Conservation (phyloP, 2,113 vertebrate genomes). For the Phainopepla nitens region DNA sequence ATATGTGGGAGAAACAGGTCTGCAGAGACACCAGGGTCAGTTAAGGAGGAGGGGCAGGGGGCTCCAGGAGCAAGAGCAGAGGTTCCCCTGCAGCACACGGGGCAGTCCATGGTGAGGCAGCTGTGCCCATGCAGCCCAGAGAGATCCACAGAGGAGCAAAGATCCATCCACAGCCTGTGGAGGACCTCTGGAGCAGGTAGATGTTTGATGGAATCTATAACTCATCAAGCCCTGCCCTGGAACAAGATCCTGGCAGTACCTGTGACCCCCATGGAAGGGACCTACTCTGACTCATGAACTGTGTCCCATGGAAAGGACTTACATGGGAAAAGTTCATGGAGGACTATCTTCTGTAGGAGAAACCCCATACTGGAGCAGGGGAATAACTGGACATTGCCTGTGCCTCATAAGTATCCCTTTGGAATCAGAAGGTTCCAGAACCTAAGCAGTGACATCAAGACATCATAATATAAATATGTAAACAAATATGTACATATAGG, state of each 20-base stretch:
- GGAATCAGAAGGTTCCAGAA: not conserved
- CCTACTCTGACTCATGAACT: not conserved
- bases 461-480: not conserved
- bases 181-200: not conserved
- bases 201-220: not conserved
- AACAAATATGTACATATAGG: not conserved
- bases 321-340: not conserved
- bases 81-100: accelerated
- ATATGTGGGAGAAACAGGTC: not conserved
- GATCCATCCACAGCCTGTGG: not conserved
- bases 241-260: not conserved
- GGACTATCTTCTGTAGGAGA: not conserved
- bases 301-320: not conserved
- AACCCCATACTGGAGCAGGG: not conserved
- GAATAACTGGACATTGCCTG: not conserved
- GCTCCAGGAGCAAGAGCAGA: not conserved
- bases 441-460: not conserved
- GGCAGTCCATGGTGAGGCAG: not conserved
- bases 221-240: not conserved
- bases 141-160: not conserved
- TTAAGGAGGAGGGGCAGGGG: not conserved
- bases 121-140: not conserved
- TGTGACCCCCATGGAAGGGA: not conserved
- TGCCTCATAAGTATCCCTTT: not conserved
- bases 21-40: not conserved